A percentile compares a stretch with the other conserved stretches of the same genome.
Conservation (phyloP, 53 echinoderm and acorn worm species). For the Paracentrotus lividus region DNA sequence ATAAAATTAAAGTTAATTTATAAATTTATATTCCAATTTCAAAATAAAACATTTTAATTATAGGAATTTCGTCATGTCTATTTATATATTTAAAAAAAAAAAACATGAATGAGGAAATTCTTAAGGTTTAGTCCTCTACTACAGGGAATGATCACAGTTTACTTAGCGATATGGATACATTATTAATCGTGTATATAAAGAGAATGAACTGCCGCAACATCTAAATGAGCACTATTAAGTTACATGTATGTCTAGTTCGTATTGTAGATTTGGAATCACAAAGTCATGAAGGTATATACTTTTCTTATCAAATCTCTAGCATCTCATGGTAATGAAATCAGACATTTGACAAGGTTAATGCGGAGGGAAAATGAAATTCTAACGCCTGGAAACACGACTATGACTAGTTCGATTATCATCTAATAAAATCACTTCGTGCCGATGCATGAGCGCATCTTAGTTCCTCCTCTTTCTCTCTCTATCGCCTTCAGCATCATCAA, state of each 20-base stretch:
- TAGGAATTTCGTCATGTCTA: too few species aligned
- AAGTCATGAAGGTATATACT: background rate
- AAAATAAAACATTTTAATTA: too few species aligned
- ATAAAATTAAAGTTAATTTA: too few species aligned
- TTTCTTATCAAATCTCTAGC: background rate
- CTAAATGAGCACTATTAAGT: too few species aligned
- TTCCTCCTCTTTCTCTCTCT: background rate
- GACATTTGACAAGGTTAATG: background rate
- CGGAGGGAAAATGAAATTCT: background rate
- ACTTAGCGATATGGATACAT: too few species aligned
- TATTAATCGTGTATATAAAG: too few species aligned
- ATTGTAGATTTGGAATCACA: background rate
- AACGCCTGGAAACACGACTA: slow-evolving; percentile 19
- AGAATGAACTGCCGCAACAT: too few species aligned
- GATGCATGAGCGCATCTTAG: slow-evolving; percentile 22
- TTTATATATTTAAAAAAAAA: too few species aligned
- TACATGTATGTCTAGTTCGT: background rate
- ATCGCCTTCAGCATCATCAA: slow-evolving; percentile 50
- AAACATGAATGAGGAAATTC: too few species aligned
- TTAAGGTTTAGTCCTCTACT: too few species aligned
- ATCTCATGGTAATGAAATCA: background rate
- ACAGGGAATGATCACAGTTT: too few species aligned
- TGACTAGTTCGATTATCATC: slow-evolving; percentile 29
- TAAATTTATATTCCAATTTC: too few species aligned
- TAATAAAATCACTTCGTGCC: slow-evolving; percentile 58